phyloP scores from a whole-genome alignment of 2,888 invertebrate genomes.

The Drosophila birchii region DNA sequence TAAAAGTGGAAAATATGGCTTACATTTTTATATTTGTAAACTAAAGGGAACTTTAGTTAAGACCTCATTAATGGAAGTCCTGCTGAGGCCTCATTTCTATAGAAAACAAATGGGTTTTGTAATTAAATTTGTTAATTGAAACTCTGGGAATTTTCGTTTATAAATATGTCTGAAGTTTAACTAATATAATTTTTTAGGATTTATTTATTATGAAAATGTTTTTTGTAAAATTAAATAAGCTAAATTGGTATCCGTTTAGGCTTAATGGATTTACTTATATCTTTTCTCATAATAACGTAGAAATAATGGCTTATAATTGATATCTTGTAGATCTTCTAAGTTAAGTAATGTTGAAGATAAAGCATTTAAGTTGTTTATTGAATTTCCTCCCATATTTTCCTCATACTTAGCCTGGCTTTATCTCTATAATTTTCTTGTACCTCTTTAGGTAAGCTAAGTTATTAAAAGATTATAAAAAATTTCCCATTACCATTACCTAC shows the following conservation, averaged over 20 bases:
- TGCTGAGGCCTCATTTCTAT: neutral
- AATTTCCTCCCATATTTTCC: too few relatives aligned
- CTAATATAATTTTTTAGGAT: neutral
- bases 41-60: neutral
- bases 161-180: neutral
- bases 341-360: neutral
- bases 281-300: neutral
- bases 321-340: neutral
- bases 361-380: neutral
- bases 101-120: neutral
- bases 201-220: neutral
- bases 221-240: neutral
- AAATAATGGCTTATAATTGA: neutral
- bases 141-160: too few relatives aligned
- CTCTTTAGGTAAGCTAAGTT: neutral
- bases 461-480: neutral
- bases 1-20: constrained; percentile 18
- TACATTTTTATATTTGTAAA: neutral
- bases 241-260: neutral
- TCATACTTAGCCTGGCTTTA: neutral
- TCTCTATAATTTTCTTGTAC: neutral
- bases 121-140: neutral
- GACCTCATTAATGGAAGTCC: neutral
- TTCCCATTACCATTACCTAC: neutral
- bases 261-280: neutral